A percentile compares a stretch with the other conserved stretches of the same genome.
Conservation (phyloP, 2,797 vertebrate genomes). For the Clamator glandarius region DNA sequence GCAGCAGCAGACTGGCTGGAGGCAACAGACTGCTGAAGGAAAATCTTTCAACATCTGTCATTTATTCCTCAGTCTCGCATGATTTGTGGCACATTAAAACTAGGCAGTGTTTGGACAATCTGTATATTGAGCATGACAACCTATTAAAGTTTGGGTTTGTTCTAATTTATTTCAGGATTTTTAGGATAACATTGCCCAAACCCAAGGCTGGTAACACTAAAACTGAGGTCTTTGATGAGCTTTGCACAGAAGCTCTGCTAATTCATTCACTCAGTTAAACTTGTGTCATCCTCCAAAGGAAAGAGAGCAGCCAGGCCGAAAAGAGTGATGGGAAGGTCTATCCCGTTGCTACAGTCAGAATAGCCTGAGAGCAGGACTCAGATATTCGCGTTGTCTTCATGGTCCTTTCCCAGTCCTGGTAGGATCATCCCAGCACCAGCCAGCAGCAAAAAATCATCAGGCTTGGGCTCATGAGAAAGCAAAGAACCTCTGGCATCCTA, state of each 20-base stretch:
- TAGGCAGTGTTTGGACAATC: not conserved
- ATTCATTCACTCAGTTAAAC: not conserved
- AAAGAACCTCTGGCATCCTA: not conserved
- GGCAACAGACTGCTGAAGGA: not conserved
- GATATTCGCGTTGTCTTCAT: not conserved
- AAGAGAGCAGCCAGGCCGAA: not conserved
- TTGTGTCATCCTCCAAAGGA: not conserved
- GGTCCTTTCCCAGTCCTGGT: not conserved
- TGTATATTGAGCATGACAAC: not conserved
- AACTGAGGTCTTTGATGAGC: not conserved
- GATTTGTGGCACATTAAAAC: not conserved
- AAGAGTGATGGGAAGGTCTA: not conserved
- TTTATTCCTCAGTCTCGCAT: not conserved
- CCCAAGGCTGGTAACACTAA: rapidly evolving
- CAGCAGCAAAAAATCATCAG: not conserved
- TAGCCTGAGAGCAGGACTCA: not conserved
- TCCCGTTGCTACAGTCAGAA: not conserved
- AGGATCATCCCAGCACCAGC: not conserved
- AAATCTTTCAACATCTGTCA: not conserved
- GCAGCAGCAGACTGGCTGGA: not conserved
- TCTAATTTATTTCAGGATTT: not conserved
- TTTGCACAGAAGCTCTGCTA: not conserved
- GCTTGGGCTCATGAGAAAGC: not conserved
- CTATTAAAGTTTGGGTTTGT: not conserved
- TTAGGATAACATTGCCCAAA: not conserved